Evolutionary conservation across 2,888 invertebrate genomes (phyloP), one percentile per base, ranked within the genome.

Genomic region (Tinea pellionella): DNA sequence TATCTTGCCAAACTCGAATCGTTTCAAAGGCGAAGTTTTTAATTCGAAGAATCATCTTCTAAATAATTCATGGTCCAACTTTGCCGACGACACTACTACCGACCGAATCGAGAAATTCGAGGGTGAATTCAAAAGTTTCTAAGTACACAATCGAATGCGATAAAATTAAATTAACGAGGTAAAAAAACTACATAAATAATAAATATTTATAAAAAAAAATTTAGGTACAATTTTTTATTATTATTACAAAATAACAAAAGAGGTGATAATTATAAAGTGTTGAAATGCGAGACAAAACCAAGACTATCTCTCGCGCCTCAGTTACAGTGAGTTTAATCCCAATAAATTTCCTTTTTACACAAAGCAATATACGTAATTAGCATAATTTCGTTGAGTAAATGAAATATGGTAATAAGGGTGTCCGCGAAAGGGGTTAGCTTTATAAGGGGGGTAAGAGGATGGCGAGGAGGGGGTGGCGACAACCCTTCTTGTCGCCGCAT

Each of bases 261-360:
- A 24, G 24, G 24, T 24, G 37, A 9, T 37, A n/a, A n/a, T n/a
- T n/a, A 37, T 37, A 9, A 37, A 37, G 9, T 37, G 4, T 37
- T 37, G 1, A 37, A n/a, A 37, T 2, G n/a, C 2, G 9, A 9
- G 37, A 37, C 37, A 37, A 37, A 37, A 37, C 37, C 37, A 9
- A 37, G 16, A 47, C 47, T 47, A 47, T 15, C 47, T 47, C 15
- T 47, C 47, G 47, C 57, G 15, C 13, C 57, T 57, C 57, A 32
- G 32, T 30, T 57, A 30, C 32, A 57, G 42, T n/a, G n/a, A 81
- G 78, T 84, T 83, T 86, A 87, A 87, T 87, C 86, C 84, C 86
- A 86, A 87, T 86, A 87, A 87, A 87, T 87, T 87, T 87, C 87
- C 87, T 87, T 87, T 87, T 87, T 87, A 87, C 87, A 87, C 87